Evolutionary conservation across 2,888 invertebrate genomes (phyloP), one percentile per base, ranked within the genome.

Genomic region (Ceriagrion tenellum): DNA sequence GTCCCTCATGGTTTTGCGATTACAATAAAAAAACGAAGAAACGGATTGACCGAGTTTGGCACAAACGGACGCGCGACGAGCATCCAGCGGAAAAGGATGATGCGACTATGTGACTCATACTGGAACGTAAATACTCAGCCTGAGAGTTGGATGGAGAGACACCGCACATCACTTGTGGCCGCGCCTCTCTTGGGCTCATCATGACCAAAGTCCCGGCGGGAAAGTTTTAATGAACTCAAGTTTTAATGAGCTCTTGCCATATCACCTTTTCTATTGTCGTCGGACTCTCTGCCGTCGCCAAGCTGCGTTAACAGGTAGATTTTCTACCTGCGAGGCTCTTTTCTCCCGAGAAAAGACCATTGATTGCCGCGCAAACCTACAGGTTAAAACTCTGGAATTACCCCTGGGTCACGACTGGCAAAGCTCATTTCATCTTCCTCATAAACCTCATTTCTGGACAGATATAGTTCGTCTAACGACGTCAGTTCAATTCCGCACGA

Each of bases 211-310:
- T 81, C 81, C 81, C 81, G 16, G 81, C 23, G 30, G 35, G 81
- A 81, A 69, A 81, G 81, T 81, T 81, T 81, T 74, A 74, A 74
- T 74, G 74, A 74, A 74, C 74, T 74, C 74, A 74, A 74, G 74
- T 74, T 74, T 74, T 81, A 81, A 81, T 81, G 35, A 81, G 30
- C 81, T 81, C 30, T 81, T 35, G 35, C 35, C 35, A 18, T 13
- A 26, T 81, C 81, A 35, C 81, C 35, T 13, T 35, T 81, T 81
- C 81, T 10, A 81, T 35, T 30, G 81, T 81, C 35, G 26, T n/a
- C 6, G 30, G 16, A 30, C n/a, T 13, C 35, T 0, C 0, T 35
- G 10, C 81, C 30, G 16, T 16, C 18, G 1, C 81, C 81, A 18
- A 13, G 81, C 30, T 35, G 81, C 35, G 35, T 16, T 81, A 35